Conservation (phyloP, 2,888 invertebrate species). For the Metacarcinus magister region DNA sequence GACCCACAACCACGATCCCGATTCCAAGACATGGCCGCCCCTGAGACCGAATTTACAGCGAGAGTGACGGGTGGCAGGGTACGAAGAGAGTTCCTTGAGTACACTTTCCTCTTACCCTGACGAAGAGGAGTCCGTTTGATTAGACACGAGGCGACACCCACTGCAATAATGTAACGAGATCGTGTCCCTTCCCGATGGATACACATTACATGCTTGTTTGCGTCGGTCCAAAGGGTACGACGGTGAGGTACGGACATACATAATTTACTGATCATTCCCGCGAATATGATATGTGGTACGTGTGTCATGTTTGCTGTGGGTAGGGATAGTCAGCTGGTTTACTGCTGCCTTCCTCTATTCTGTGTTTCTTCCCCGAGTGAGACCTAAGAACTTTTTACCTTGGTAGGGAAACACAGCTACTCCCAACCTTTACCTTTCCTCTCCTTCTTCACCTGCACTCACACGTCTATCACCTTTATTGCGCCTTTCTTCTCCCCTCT, state of each 20-base stretch:
- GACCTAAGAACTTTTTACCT: not conserved
- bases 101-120: not conserved
- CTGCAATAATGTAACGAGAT: not conserved
- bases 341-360: not conserved
- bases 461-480: conserved; percentile 3
- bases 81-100: not conserved
- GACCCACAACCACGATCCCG: not conserved
- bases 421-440: not conserved
- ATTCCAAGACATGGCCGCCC: not conserved
- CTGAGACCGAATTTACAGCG: not conserved
- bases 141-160: not conserved
- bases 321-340: no score
- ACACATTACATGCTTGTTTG: not conserved
- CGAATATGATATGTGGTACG: not conserved
- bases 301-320: not conserved
- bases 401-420: not conserved
- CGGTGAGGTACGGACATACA: not conserved
- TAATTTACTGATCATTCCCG: not conserved
- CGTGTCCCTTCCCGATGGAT: not conserved
- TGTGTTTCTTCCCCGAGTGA: not conserved
- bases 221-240: not conserved
- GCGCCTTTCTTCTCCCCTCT: not conserved
- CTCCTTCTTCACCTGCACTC: not conserved
- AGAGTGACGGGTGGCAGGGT: not conserved
- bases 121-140: not conserved